These are phyloP conservation scores for Drosophila melanica DNA, from an alignment of 1,140 invertebrate species.

Conservation along the genomic window DNA sequence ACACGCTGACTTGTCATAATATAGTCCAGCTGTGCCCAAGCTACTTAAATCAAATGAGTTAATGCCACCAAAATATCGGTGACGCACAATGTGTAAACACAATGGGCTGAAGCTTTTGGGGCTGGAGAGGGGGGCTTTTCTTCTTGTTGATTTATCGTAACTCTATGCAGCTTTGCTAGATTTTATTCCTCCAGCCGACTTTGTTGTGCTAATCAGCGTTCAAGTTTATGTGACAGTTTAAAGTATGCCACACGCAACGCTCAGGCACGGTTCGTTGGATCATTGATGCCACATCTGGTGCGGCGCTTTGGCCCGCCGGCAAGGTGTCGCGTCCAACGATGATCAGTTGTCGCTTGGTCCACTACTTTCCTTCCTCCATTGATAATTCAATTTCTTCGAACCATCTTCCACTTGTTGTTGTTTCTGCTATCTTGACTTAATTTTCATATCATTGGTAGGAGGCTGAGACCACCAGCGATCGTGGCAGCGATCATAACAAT, in stretches of 20 bases:
- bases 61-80: slow-evolving; percentile 74
- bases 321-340: too few relatives aligned
- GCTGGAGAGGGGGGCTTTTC: too few relatives aligned
- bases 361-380: slow-evolving; percentile 69
- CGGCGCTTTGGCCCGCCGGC: too few relatives aligned
- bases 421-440: slow-evolving; percentile 67
- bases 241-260: slow-evolving; percentile 74
- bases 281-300: neutral
- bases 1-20: slow-evolving; percentile 67
- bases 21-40: slow-evolving; percentile 14
- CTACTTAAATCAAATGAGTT: slow-evolving; percentile 78
- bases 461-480: slow-evolving; percentile 67
- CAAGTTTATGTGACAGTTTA: slow-evolving; percentile 83
- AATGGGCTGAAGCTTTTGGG: slow-evolving; percentile 61
- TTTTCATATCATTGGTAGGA: slow-evolving; percentile 49
- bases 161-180: slow-evolving; percentile 30
- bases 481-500: slow-evolving; percentile 73
- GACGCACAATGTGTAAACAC: slow-evolving; percentile 77
- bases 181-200: slow-evolving; percentile 74
- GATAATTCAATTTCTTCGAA: slow-evolving; percentile 77
- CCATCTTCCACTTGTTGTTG: slow-evolving; percentile 27
- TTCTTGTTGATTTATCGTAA: slow-evolving; percentile 69
- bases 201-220: slow-evolving; percentile 82
- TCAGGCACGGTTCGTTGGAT: slow-evolving; percentile 15
- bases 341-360: slow-evolving; percentile 22